Base-by-base conservation (phyloP, 2,888 invertebrate genomes). In the Microplitis deprimator region DNA sequence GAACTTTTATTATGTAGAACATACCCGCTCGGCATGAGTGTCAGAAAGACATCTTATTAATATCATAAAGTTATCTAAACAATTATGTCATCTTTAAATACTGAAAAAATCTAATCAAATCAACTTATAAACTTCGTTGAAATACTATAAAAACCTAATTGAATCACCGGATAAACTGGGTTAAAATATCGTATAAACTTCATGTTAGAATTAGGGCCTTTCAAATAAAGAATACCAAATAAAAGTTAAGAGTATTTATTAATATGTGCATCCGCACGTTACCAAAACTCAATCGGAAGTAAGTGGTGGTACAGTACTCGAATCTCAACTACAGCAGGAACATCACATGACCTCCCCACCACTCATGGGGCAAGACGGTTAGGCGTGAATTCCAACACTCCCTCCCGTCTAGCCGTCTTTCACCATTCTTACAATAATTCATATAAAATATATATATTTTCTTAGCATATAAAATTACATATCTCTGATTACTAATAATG, bases 1-100 rank as follows among this genome's bases (percentile, higher is more conserved):
- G 20, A 20, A 20, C 1, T 20, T 20, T 20, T 20, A 20, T 20
- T 20, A 20, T 1, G 80, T 72, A 38, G 79, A 80, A 20, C 70
- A 50, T 39, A 82, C 80, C n/a, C n/a, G n/a, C n/a, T n/a, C n/a
- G n/a, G n/a, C n/a, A n/a, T n/a, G n/a, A n/a, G n/a, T n/a, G n/a
- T n/a, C n/a, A n/a, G n/a, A n/a, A n/a, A n/a, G n/a, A n/a, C n/a
- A n/a, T n/a, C n/a, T n/a, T n/a, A n/a, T n/a, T n/a, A n/a, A n/a
- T n/a, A n/a, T n/a, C n/a, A n/a, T n/a, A n/a, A n/a, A n/a, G n/a
- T n/a, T n/a, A n/a, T n/a, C n/a, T n/a, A n/a, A n/a, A n/a, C n/a
- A n/a, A n/a, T n/a, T n/a, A n/a, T n/a, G n/a, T n/a, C n/a, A n/a
- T n/a, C n/a, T n/a, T n/a, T n/a, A n/a, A n/a, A n/a, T n/a, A n/a